Evolutionary conservation across 1,140 invertebrate genomes (phyloP).

Genomic region (Caenorhabditis tropicalis): DNA sequence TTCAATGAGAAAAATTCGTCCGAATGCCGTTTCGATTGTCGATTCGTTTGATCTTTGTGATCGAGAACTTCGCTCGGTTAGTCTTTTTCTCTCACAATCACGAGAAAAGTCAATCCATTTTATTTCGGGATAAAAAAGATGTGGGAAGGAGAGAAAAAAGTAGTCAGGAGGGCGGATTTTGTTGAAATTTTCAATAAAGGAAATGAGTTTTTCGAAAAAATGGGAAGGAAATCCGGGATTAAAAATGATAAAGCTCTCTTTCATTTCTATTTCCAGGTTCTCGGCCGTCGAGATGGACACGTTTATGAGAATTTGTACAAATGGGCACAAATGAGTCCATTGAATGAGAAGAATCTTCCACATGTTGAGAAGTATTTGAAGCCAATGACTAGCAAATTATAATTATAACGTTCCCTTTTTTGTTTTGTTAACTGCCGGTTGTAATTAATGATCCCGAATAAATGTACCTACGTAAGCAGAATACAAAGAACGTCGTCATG

Average conservation of each 20-base stretch:
- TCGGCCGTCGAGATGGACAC: constrained; percentile 88
- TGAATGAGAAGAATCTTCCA: constrained; percentile 78
- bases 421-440: background rate
- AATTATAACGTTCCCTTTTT: background rate
- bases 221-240: too few relatives aligned
- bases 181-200: background rate
- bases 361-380: constrained; percentile 58
- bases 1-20: constrained; percentile 69
- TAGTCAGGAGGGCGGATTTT: too few relatives aligned
- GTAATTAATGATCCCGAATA: background rate
- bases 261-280: constrained; percentile 43
- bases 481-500: background rate
- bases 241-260: too few relatives aligned
- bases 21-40: constrained; percentile 86
- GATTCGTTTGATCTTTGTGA: constrained; percentile 89
- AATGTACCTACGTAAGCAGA: background rate
- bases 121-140: too few relatives aligned
- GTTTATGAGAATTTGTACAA: constrained; percentile 87
- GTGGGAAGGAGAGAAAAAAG: too few relatives aligned
- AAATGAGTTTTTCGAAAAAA: too few relatives aligned
- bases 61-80: constrained; percentile 81
- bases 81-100: background rate
- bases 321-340: constrained; percentile 83
- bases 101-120: too few relatives aligned
- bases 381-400: constrained; percentile 52